Conservation (phyloP, 1,140 invertebrate genomes). For the Geopemphigus sp. region DNA sequence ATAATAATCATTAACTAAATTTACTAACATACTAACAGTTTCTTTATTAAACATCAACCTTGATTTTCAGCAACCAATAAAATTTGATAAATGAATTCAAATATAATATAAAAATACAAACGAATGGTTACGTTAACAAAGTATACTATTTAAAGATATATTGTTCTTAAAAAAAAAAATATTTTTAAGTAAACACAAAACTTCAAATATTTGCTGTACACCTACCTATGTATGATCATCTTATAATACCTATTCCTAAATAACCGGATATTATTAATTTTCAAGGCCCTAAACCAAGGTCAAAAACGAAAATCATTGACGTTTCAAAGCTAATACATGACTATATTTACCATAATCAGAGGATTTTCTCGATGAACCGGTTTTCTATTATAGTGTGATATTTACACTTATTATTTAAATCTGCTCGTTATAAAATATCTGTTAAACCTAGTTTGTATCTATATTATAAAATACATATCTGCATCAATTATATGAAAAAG, state of each 20-base stretch:
- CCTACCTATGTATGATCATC: slow-evolving; percentile 13
- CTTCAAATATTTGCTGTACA: not conserved
- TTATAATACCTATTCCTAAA: not conserved
- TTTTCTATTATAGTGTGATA: not conserved
- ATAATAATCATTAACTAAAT: not conserved
- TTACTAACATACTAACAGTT: not conserved
- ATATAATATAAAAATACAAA: not conserved
- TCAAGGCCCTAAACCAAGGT: slow-evolving; percentile 38
- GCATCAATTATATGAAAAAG: not conserved
- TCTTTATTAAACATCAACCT: too few species aligned
- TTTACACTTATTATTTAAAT: not conserved
- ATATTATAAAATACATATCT: not conserved
- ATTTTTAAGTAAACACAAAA: not conserved
- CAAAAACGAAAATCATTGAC: slow-evolving; percentile 36
- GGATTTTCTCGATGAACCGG: slow-evolving; percentile 27
- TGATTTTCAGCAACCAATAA: not conserved
- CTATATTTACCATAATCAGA: not conserved
- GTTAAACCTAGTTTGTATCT: not conserved
- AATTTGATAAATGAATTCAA: not conserved
- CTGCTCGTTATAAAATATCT: not conserved
- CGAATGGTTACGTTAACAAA: not conserved
- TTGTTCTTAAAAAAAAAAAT: not conserved
- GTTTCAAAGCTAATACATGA: not conserved
- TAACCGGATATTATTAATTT: slow-evolving; percentile 42
- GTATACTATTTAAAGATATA: too few species aligned